phyloP scores from a whole-genome alignment of 2,888 invertebrate species.

The Lymantria monacha region DNA sequence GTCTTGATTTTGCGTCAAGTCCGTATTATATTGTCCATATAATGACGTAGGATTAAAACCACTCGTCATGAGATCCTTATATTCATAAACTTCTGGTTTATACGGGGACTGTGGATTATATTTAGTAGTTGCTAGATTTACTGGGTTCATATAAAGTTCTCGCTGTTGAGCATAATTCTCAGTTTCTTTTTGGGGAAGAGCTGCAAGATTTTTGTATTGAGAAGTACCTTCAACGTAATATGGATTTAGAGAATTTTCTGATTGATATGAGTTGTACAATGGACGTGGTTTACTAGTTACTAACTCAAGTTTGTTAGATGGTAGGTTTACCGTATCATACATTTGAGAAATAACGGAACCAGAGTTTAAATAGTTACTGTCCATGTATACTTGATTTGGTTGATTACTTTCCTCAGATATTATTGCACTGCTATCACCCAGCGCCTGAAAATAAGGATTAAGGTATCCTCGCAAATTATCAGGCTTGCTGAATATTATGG shows the following conservation, averaged over 20 bases:
- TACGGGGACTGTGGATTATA: too few relatives aligned
- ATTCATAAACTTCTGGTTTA: background rate
- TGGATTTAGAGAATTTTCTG: background rate
- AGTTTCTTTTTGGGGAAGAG: background rate
- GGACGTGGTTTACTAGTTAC: background rate
- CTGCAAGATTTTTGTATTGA: background rate
- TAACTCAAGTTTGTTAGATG: background rate
- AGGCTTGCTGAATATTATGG: background rate
- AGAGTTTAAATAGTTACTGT: background rate
- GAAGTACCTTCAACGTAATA: background rate
- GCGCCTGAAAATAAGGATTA: background rate
- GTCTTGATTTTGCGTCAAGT: background rate
- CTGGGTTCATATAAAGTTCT: too few relatives aligned
- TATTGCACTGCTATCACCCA: conserved; percentile 1
- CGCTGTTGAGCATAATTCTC: too few relatives aligned
- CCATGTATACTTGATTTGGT: conserved; percentile 1
- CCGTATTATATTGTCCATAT: background rate
- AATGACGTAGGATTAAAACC: background rate
- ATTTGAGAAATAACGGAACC: background rate
- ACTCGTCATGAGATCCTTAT: conserved; percentile 1
- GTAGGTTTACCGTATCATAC: background rate
- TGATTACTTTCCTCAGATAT: background rate
- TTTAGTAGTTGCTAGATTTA: too few relatives aligned
- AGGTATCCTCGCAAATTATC: background rate
- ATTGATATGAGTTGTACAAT: background rate